A percentile compares a stretch with the other conserved stretches of the same genome.
These are phyloP conservation scores for Meganola albula DNA, from an alignment of 2,888 invertebrate genomes.

Conservation along the genomic window DNA sequence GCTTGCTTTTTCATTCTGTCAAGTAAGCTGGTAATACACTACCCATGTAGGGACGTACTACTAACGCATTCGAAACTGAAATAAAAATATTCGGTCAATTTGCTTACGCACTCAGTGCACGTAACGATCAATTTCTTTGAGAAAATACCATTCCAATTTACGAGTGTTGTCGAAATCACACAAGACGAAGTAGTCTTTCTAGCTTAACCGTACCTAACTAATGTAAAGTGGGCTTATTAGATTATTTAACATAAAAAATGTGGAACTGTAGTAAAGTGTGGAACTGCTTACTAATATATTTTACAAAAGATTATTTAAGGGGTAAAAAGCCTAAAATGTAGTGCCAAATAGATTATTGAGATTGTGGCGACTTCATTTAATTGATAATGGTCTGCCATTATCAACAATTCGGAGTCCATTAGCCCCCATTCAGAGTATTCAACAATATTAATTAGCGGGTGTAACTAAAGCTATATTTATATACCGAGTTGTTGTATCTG, in stretches of 20 bases:
- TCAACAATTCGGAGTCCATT: conserved; percentile 18
- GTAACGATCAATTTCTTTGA: conserved; percentile 42
- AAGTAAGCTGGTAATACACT: conserved; percentile 45
- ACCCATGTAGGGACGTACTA: background rate
- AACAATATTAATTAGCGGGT: conserved; percentile 16
- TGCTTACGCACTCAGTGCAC: conserved; percentile 50
- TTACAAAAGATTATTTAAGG: background rate
- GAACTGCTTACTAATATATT: background rate
- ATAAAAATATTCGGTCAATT: conserved; percentile 44
- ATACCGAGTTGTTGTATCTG: conserved; percentile 10
- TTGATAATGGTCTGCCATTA: background rate
- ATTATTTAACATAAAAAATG: no score
- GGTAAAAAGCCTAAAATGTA: background rate
- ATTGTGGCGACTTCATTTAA: background rate
- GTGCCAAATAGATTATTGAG: background rate
- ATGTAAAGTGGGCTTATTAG: no score
- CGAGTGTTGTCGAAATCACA: no score
- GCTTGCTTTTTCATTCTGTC: conserved; percentile 74
- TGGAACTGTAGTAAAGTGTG: no score
- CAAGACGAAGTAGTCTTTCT: no score
- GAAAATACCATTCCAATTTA: no score
- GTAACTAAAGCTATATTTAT: conserved; percentile 34
- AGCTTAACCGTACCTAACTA: no score
- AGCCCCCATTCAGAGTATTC: conserved; percentile 17
- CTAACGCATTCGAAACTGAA: conserved; percentile 35